Percentiles rank a stretch among this genome's conserved stretches.
These are phyloP conservation scores for Lycocerus yunnanus DNA, from an alignment of 2,888 invertebrate species.

Conservation along the genomic window DNA sequence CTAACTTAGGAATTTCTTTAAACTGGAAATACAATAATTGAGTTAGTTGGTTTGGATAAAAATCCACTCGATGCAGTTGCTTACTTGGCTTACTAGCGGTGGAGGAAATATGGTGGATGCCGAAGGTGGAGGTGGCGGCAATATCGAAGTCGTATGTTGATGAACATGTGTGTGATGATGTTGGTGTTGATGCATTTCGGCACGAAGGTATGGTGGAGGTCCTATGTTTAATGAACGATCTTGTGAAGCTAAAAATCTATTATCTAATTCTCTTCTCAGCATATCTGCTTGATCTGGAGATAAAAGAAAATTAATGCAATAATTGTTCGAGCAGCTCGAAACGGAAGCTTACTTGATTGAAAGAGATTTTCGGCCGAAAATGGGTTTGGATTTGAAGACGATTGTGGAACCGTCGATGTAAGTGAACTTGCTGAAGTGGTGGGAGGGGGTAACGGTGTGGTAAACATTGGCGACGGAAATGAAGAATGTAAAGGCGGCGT, in stretches of 20 bases:
- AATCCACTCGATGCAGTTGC: too few relatives aligned
- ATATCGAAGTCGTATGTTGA: slow-evolving; percentile 76
- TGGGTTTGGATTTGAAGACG: slow-evolving; percentile 73
- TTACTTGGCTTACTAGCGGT: slow-evolving; percentile 63
- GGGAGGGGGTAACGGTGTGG: slow-evolving; percentile 59
- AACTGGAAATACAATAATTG: slow-evolving; percentile 60
- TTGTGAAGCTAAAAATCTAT: slow-evolving; percentile 85
- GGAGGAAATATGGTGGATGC: slow-evolving; percentile 65
- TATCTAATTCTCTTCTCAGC: slow-evolving; percentile 87
- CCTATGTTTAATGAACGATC: slow-evolving; percentile 64
- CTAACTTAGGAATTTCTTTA: slow-evolving; percentile 87
- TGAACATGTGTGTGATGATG: slow-evolving; percentile 92
- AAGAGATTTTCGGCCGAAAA: slow-evolving; percentile 88
- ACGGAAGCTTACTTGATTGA: slow-evolving; percentile 72
- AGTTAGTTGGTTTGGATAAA: too few relatives aligned
- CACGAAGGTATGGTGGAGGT: slow-evolving; percentile 67
- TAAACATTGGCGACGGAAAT: slow-evolving; percentile 58
- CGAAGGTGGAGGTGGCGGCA: slow-evolving; percentile 63
- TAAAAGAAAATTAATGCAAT: background rate
- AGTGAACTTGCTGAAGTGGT: slow-evolving; percentile 69
- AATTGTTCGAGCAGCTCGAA: background rate
- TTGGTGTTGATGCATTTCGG: slow-evolving; percentile 92
- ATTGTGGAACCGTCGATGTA: slow-evolving; percentile 65
- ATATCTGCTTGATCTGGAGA: slow-evolving; percentile 77
- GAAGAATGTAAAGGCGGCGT: slow-evolving; percentile 49